These are phyloP conservation scores for Cataglyphis albicans DNA, from an alignment of 2,888 invertebrate genomes.

Conservation along the genomic window DNA sequence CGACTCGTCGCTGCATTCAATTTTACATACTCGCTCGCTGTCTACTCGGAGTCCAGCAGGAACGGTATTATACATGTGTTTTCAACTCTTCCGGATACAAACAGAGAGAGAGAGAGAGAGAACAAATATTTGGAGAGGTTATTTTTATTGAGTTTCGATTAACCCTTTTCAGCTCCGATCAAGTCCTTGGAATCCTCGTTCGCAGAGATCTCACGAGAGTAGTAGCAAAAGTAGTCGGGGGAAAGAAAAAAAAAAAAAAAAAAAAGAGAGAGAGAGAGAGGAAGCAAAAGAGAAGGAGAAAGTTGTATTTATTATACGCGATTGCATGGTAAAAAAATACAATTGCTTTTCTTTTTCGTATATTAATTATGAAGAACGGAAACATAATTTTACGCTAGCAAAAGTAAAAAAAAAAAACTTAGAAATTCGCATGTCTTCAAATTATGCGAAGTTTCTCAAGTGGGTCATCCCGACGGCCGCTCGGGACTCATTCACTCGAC, in stretches of 20 bases:
- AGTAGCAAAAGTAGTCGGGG: neutral
- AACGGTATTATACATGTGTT: constrained; percentile 48
- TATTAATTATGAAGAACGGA: neutral
- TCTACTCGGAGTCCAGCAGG: constrained; percentile 22
- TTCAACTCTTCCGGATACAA: constrained; percentile 47
- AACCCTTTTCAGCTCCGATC: constrained; percentile 54
- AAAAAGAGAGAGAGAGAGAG: no score
- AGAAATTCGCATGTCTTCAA: constrained; percentile 17
- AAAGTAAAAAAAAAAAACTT: neutral
- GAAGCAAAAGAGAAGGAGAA: no score
- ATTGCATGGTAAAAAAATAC: neutral
- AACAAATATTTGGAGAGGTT: constrained; percentile 50
- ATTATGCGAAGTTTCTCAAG: constrained; percentile 40
- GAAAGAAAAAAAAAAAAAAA: neutral
- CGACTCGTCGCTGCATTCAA: constrained; percentile 47
- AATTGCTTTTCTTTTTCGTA: neutral
- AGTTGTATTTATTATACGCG: neutral
- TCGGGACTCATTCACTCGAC: constrained; percentile 37
- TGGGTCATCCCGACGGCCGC: constrained; percentile 21
- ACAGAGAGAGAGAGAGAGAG: constrained; percentile 9
- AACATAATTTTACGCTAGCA: neutral
- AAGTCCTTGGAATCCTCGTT: constrained; percentile 18
- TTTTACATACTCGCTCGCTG: constrained; percentile 35
- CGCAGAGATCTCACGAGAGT: constrained; percentile 4
- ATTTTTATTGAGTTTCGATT: constrained; percentile 55